phyloP scores from a whole-genome alignment of 1,140 invertebrate genomes.

The Drosophila punjabiensis region DNA sequence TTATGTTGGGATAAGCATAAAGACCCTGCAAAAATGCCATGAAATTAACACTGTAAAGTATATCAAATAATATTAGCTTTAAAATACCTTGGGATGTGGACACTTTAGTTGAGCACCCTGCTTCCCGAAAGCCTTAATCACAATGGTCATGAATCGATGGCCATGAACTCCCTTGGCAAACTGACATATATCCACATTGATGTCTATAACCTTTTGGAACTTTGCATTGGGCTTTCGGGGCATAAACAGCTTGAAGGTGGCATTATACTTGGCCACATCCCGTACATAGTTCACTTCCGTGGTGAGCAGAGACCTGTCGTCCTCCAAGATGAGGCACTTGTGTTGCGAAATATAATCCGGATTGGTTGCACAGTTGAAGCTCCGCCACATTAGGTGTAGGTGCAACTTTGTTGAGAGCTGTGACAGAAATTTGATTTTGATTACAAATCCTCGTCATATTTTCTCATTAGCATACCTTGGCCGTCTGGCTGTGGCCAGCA shows the following conservation, averaged over 20 bases:
- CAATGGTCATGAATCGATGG: constrained; percentile 32
- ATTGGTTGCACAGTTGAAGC: constrained; percentile 29
- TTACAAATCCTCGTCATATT: neutral
- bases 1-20: constrained; percentile 48
- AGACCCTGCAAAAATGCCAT: constrained; percentile 24
- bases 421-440: constrained; percentile 1
- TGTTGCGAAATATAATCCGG: constrained; percentile 1
- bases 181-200: constrained; percentile 49
- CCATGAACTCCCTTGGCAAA: constrained; percentile 19
- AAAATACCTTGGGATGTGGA: constrained; percentile 40
- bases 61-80: too few species aligned
- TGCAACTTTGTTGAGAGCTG: constrained; percentile 9
- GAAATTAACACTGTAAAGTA: neutral
- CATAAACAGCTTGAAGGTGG: constrained; percentile 38
- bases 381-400: constrained; percentile 36
- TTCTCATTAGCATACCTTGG: constrained; percentile 15
- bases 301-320: constrained; percentile 25
- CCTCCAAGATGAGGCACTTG: constrained; percentile 43
- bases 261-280: constrained; percentile 25
- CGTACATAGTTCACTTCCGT: constrained; percentile 17
- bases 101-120: constrained; percentile 33
- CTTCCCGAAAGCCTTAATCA: constrained; percentile 26
- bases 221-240: neutral
- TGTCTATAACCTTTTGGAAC: constrained; percentile 41
- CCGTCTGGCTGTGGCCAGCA: constrained; percentile 3